Evolutionary conservation across 2,797 vertebrate genomes (phyloP), one percentile per base, ranked within the genome.

Genomic region (Netta rufina): DNA sequence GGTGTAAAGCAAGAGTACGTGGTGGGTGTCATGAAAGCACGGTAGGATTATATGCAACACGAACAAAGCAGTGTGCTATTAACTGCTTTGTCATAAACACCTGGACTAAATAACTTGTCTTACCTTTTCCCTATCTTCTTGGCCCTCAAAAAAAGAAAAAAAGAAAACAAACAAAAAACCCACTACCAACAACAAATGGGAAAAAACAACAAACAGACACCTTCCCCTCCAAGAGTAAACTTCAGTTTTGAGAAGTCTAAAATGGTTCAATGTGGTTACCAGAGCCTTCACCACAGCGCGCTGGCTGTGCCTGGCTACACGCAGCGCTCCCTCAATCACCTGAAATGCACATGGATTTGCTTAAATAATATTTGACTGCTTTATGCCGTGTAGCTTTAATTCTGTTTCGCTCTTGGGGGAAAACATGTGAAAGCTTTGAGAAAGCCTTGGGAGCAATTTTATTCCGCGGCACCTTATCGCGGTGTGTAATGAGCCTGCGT

Each of bases 261-360:
- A 3, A 20, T 36, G 25, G 30, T 28, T 84, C 8, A 16, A 0
- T 0, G 0, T 38, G 56, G 25, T 11, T 22, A 43, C 41, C 47
- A 70, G 57, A 77, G 27, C 56, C 45, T 72, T 79, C 86, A 17
- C 32, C 16, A n/a, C 16, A 18, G 69, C 73, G 9, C 19, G 3
- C 9, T 73, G 87, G 12, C n/a, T 74, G 8, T 32, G 0, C 11
- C 1, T 32, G 56, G 62, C 24, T 77, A 9, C 8, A 4, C 6
- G 5, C 13, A 32, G 69, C 8, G 66, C 53, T 86, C 9, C 70
- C 61, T 24, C 8, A 38, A 19, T 56, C 60, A 41, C 84, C 58
- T 71, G 2, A 13, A 79, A 32, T 30, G 20, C 8, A 18, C 47
- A 38, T 78, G 51, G 84, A 0, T 86, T 85, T 81, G 62, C 64